Evolutionary conservation across 1,140 invertebrate genomes (phyloP).

Genomic region (Drosophila leontia): DNA sequence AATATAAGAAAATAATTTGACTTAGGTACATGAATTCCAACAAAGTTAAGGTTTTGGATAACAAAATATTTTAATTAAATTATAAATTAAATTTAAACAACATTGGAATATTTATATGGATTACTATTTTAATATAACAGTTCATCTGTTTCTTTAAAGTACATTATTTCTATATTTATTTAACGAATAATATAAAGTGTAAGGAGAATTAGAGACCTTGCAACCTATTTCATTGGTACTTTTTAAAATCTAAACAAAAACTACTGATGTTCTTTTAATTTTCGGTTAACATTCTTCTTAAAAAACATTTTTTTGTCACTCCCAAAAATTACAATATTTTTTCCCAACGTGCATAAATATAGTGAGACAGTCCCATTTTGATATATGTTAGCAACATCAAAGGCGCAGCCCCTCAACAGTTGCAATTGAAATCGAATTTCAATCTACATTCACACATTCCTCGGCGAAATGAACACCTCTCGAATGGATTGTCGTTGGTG

Average conservation of each 20-base stretch:
- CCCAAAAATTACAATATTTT: not conserved
- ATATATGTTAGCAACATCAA: slow-evolving; percentile 28
- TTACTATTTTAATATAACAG: not conserved
- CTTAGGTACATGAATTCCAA: not conserved
- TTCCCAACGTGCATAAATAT: not conserved
- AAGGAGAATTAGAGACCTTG: too few relatives aligned
- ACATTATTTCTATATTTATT: too few relatives aligned
- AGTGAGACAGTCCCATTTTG: not conserved
- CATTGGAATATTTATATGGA: too few relatives aligned
- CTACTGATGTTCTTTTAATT: not conserved
- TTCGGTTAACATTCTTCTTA: not conserved
- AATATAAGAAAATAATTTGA: too few relatives aligned
- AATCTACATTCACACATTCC: slow-evolving; percentile 55
- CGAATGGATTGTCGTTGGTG: slow-evolving; percentile 20
- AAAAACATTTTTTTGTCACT: not conserved
- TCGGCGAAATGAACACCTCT: slow-evolving; percentile 57
- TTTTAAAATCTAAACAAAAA: not conserved
- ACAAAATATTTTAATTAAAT: not conserved
- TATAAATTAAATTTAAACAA: too few relatives aligned
- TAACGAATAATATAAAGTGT: not conserved
- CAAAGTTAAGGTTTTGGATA: not conserved
- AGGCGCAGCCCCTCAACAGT: slow-evolving; percentile 21
- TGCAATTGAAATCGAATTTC: slow-evolving; percentile 58
- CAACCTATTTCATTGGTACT: too few relatives aligned
- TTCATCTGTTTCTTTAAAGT: too few relatives aligned